Conservation (phyloP, 2,113 vertebrate genomes). For the Varanus salvator region DNA sequence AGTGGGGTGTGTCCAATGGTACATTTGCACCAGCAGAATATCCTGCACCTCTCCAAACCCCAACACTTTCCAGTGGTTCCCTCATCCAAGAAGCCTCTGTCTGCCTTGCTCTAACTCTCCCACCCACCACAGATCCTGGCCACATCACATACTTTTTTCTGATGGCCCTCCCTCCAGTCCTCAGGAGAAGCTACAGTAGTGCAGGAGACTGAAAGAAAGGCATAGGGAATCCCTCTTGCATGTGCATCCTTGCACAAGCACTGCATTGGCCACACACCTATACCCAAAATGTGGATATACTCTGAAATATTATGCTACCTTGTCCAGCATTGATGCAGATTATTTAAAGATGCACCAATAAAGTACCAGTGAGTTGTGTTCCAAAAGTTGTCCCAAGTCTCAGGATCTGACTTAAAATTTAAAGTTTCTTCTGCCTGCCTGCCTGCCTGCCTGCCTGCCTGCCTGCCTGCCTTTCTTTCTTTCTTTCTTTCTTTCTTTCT, state of each 20-base stretch:
- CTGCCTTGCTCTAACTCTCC: not conserved
- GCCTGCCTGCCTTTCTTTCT: no score
- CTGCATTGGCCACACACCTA: not conserved
- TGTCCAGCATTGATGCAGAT: no score
- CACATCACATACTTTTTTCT: not conserved
- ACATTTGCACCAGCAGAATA: not conserved
- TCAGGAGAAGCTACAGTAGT: not conserved
- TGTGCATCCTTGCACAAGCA: not conserved
- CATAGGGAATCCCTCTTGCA: not conserved
- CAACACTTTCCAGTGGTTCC: not conserved
- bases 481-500: no score
- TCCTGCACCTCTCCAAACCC: not conserved
- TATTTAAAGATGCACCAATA: not conserved
- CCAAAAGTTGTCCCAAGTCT: no score
- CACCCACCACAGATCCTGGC: not conserved
- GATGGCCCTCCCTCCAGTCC: not conserved
- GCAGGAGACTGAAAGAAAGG: not conserved
- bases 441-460: no score
- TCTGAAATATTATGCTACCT: not conserved
- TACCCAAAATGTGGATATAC: not conserved
- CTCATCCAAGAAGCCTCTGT: not conserved
- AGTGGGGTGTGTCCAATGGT: not conserved
- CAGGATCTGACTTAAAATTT: not conserved
- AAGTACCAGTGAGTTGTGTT: no score
- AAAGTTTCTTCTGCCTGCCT: not conserved